These are phyloP conservation scores for Tachysurus fulvidraco DNA, from an alignment of 2,113 vertebrate species.

Conservation along the genomic window DNA sequence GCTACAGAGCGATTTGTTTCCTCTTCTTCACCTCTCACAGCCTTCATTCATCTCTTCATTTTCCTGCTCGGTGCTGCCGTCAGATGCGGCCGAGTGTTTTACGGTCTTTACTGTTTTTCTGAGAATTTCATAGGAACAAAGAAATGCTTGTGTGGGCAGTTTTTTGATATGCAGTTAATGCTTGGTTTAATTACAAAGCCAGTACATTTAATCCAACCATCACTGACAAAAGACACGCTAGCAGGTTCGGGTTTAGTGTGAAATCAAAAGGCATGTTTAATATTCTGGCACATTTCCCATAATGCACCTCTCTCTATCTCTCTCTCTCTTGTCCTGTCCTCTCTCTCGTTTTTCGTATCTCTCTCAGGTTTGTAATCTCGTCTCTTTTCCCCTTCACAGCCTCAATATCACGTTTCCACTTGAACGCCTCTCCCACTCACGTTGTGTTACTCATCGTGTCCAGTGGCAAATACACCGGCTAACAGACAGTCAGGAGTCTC, in stretches of 20 bases:
- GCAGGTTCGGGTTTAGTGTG: not conserved
- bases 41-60: not conserved
- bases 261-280: not conserved
- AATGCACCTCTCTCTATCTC: constrained; percentile 22
- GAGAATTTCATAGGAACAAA: not conserved
- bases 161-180: not conserved
- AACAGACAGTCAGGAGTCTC: not conserved
- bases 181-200: not conserved
- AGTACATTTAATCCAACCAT: not conserved
- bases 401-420: constrained; percentile 31
- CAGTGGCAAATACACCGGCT: not conserved
- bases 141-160: not conserved
- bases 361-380: constrained; percentile 21
- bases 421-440: constrained; percentile 7
- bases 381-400: constrained; percentile 23
- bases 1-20: not conserved
- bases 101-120: not conserved
- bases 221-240: not conserved
- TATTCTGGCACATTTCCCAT: not conserved
- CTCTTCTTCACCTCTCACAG: not conserved
- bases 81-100: not conserved
- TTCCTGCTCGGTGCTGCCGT: not conserved
- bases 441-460: constrained; percentile 23
- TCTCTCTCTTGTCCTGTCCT: constrained; percentile 24
- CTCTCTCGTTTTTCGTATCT: not conserved